A percentile compares a stretch with the other conserved stretches of the same genome.
Conservation (phyloP, 2,113 vertebrate species). For the Bungarus multicinctus region DNA sequence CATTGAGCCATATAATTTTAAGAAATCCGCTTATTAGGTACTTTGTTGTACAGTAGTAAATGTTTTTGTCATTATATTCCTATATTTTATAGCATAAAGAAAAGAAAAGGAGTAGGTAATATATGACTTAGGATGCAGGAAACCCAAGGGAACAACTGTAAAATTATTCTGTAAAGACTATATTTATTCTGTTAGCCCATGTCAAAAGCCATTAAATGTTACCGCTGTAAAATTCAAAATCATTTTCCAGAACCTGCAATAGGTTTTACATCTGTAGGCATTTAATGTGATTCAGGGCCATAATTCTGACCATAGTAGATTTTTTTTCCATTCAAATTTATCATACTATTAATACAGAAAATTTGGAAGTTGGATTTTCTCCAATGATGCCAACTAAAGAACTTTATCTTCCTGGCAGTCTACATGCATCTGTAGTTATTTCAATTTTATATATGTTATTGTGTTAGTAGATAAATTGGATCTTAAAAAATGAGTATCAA, state of each 20-base stretch:
- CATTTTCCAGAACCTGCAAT: conserved; percentile 55
- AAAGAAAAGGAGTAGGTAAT: conserved; percentile 32
- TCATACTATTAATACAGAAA: background rate
- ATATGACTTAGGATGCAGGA: conserved; percentile 25
- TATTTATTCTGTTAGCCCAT: conserved; percentile 44
- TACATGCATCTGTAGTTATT: background rate
- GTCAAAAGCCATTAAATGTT: conserved; percentile 42
- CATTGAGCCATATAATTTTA: background rate
- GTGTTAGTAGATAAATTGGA: background rate
- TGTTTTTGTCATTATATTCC: conserved; percentile 51
- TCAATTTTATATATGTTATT: background rate
- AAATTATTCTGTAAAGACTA: conserved; percentile 7
- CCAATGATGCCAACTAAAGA: conserved; percentile 9
- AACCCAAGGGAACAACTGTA: conserved; percentile 35
- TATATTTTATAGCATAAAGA: conserved; percentile 36
- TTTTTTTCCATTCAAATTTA: conserved; percentile 25
- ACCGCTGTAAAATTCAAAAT: conserved; percentile 35
- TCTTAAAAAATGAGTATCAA: background rate
- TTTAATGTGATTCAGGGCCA: conserved; percentile 32
- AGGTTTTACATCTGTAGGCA: conserved; percentile 59
- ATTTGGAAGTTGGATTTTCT: conserved; percentile 17
- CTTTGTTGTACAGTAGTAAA: conserved; percentile 40
- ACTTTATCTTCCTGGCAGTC: background rate
- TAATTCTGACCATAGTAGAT: conserved; percentile 19
- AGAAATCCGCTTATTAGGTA: background rate